Base-by-base conservation (phyloP, 2,797 vertebrate species). In the Pogoniulus pusillus region DNA sequence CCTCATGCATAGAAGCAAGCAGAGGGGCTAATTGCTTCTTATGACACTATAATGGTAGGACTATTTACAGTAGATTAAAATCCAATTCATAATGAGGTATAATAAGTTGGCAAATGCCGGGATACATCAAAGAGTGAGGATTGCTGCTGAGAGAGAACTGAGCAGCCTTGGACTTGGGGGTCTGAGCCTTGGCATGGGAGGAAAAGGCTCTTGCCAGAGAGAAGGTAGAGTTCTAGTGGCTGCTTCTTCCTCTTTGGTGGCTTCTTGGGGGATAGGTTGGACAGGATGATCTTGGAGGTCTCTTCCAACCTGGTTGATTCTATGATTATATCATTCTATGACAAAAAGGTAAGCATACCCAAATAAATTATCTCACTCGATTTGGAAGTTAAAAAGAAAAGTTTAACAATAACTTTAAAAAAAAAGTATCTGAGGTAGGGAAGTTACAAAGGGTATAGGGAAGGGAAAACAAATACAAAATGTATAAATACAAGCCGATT, bases 61-160 rank as follows among this genome's bases (percentile, higher is more conserved):
- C 97, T 97, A 97, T 97, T 97, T 97, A 95, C 96, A 96, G 93
- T 89, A 97, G 97, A 97, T 98, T 98, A 97, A 97, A 97, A 96
- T 96, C 97, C 96, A 96, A 95, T 98, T 94, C 91, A 85, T 97
- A 95, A 97, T 89, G 92, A 95, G 94, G 78, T 95, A 87, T 97
- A 94, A 96, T 94, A 91, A 96, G 93, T 96, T 96, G 17, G 54
- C 93, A 91, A 82, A 90, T 54, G 93, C 96, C 83, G 91, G 91
- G 93, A 96, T 91, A 93, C 73, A 59, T 93, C 94, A 84, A 93
- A 95, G 94, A 84, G 86, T 59, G 89, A 90, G 87, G 68, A 94
- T 81, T 3, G 3, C 35, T 2, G 3, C n/a, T 4, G 57, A 93
- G 24, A 22, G 78, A 8, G 34, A 75, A 51, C 60, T 7, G 18